Base-by-base conservation (phyloP, 2,113 vertebrate genomes). In the Lagenorhynchus albirostris region DNA sequence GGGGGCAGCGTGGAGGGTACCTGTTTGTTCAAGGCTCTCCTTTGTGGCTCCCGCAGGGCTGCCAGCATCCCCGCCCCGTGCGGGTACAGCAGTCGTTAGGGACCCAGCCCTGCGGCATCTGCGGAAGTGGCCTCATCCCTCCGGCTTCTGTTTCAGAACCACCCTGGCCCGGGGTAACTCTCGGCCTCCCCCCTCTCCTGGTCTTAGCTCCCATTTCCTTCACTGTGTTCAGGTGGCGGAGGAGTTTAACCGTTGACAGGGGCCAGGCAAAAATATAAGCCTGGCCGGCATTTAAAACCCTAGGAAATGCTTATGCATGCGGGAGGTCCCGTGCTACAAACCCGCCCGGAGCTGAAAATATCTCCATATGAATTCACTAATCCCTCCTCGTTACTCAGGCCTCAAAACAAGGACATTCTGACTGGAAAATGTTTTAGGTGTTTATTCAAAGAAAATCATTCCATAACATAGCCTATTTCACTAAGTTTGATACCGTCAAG, bases 101-200 rank as follows among this genome's bases (percentile, higher is more conserved):
- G 96, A 21, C 91, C 91, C 95, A 95, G 97, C 88, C 79, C 93
- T 2, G 33, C 93, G 36, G 47, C 6, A 70, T 7, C 76, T 63
- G 95, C 87, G 4, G 58, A 7, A 36, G 89, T 86, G 94, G 92
- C 96, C 80, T 85, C 93, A 68, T 70, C 65, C 95, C 96, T 18
- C 85, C 89, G 60, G 80, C 87, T 7, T 62, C 91, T 44, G 68
- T 95, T 93, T 76, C 31, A 47, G 96, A 97, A 82, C 84, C 67
- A 55, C 92, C 95, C 80, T 50, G n/a, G 73, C 95, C 63, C 11
- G 2, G 47, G 47, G 0, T 29, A 31, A 70, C 5, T 68, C 95
- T 60, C 3, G 0, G 12, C 53, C 58, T 85, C 62, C 41, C 65
- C 63, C 84, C n/a, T 62, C 31, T 33, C 11, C 10, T 58, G 38